phyloP scores from a whole-genome alignment of 2,888 invertebrate genomes.

The Patella pellucida region DNA sequence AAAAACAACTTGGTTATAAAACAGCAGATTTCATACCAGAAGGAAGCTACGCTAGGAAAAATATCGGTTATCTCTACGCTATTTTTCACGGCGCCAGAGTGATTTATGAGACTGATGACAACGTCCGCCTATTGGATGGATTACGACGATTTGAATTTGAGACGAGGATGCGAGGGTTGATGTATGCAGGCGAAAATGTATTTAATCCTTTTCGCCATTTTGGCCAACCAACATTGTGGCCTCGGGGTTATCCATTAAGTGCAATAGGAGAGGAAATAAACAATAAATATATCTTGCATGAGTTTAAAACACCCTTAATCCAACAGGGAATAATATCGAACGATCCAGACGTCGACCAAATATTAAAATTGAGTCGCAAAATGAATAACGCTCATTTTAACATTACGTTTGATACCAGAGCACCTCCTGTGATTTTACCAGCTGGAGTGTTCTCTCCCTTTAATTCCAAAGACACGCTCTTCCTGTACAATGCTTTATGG shows the following conservation, averaged over 20 bases:
- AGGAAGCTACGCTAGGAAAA: constrained; percentile 25
- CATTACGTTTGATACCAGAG: constrained; percentile 45
- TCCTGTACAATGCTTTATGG: constrained; percentile 51
- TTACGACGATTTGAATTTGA: constrained; percentile 19
- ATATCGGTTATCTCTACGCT: constrained; percentile 27
- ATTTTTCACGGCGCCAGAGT: constrained; percentile 25
- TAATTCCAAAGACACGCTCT: constrained; percentile 60
- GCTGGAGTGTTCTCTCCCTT: constrained; percentile 47
- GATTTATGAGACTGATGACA: constrained; percentile 31
- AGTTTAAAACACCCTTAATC: constrained; percentile 39
- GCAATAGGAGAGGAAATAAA: not conserved
- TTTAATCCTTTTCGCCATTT: constrained; percentile 12
- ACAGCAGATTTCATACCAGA: constrained; percentile 7
- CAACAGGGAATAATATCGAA: constrained; percentile 58
- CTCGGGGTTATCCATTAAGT: not conserved
- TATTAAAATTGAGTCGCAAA: constrained; percentile 51
- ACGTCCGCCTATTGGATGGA: constrained; percentile 24
- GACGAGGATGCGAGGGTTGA: constrained; percentile 10
- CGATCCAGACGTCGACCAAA: constrained; percentile 61
- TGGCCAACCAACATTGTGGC: not conserved
- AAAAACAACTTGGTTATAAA: constrained; percentile 10
- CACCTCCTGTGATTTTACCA: constrained; percentile 50
- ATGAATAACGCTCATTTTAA: constrained; percentile 31
- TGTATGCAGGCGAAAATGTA: constrained; percentile 16
- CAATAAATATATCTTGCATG: constrained; percentile 28